These are phyloP conservation scores for Meandrusa payeni DNA, from an alignment of 2,888 invertebrate species.

Conservation along the genomic window DNA sequence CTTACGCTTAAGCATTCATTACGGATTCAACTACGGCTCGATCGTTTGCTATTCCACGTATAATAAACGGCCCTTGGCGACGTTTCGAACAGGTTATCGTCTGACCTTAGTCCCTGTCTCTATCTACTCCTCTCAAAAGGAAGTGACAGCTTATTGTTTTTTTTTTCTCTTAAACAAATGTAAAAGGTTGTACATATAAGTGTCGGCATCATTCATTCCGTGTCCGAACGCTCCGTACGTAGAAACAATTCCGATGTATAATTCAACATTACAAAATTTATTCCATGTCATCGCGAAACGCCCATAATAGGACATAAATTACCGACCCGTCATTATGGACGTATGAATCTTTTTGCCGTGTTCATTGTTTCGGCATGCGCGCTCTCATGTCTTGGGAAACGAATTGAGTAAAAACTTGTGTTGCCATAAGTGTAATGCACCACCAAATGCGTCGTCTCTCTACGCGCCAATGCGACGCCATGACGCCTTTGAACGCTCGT, in stretches of 20 bases:
- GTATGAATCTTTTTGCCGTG: conserved; percentile 31
- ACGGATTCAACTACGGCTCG: too few relatives aligned
- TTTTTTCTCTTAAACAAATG: conserved; percentile 1
- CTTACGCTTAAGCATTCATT: too few relatives aligned
- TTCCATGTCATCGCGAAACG: conserved; percentile 15
- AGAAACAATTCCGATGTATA: conserved; percentile 9
- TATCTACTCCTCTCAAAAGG: too few relatives aligned
- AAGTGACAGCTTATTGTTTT: too few relatives aligned
- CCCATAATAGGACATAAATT: conserved; percentile 30
- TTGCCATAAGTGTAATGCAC: conserved; percentile 32
- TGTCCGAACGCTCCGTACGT: not conserved
- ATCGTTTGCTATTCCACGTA: too few relatives aligned
- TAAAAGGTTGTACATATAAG: conserved; percentile 7
- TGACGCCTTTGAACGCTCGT: conserved; percentile 6
- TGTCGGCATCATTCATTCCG: conserved; percentile 2
- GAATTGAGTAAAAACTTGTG: conserved; percentile 35
- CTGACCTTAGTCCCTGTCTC: too few relatives aligned
- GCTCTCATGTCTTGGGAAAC: conserved; percentile 28
- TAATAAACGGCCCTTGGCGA: too few relatives aligned
- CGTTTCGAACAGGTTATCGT: too few relatives aligned
- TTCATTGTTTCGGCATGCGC: conserved; percentile 30
- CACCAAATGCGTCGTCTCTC: conserved; percentile 33
- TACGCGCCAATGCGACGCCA: conserved; percentile 26
- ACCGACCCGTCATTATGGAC: conserved; percentile 30
- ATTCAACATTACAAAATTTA: conserved; percentile 16